These are phyloP conservation scores for Oreochromis spilurus DNA, from an alignment of 2,113 vertebrate genomes.

Conservation along the genomic window DNA sequence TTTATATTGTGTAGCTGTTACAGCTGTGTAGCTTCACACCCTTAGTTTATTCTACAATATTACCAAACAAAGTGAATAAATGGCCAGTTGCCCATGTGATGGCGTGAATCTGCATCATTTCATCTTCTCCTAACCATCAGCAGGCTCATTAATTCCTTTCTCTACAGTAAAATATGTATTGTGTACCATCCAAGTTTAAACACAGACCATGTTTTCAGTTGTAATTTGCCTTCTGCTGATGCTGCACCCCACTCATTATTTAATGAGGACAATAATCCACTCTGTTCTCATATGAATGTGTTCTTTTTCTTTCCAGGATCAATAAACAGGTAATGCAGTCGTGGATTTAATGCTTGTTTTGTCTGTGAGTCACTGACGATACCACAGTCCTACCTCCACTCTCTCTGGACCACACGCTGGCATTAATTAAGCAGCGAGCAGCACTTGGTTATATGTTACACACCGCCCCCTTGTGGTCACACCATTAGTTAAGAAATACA, in stretches of 20 bases:
- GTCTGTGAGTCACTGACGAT: accelerated
- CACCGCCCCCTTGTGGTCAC: slow-evolving; percentile 24
- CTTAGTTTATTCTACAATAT: not conserved
- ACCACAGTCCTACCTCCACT: not conserved
- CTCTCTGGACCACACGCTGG: not conserved
- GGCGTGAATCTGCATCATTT: not conserved
- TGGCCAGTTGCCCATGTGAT: not conserved
- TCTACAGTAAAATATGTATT: accelerated
- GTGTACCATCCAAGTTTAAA: not conserved
- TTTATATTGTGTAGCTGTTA: not conserved
- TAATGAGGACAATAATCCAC: not conserved
- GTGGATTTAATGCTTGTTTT: not conserved
- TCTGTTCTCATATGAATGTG: not conserved
- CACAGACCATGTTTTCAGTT: not conserved
- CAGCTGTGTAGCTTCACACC: not conserved
- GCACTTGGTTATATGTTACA: not conserved
- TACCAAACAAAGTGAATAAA: not conserved
- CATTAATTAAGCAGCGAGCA: not conserved
- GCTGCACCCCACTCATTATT: not conserved
- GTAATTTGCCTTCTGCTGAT: not conserved
- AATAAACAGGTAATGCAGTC: not conserved
- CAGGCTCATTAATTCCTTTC: not conserved
- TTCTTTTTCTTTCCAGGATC: not conserved
- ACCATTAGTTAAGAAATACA: not conserved
- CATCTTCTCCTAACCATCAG: not conserved